A percentile compares a stretch with the other conserved stretches of the same genome.
phyloP scores from a whole-genome alignment of 2,113 vertebrate species.

The Argyrosomus japonicus region DNA sequence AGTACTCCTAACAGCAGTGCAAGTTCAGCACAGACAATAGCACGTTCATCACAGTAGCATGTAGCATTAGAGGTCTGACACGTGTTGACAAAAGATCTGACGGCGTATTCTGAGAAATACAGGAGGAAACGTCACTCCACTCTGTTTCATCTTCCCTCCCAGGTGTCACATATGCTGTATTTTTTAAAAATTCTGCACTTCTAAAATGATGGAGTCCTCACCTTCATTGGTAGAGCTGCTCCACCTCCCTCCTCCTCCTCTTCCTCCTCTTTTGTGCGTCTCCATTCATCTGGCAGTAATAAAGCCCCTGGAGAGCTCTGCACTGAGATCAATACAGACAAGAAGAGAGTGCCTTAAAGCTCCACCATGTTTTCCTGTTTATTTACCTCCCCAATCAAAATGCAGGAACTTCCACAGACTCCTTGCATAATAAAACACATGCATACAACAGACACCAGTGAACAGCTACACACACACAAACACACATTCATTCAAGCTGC shows the following conservation, averaged over 20 bases:
- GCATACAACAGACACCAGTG: background rate
- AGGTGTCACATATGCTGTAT: background rate
- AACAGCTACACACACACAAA: background rate
- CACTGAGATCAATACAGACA: slow-evolving; percentile 25
- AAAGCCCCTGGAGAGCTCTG: slow-evolving; percentile 29
- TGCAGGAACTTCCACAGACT: slow-evolving; percentile 4
- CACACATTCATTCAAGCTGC: background rate
- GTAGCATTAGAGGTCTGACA: background rate
- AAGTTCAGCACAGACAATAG: background rate
- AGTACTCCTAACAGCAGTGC: background rate
- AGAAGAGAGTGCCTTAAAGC: slow-evolving; percentile 21
- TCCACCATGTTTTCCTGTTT: slow-evolving; percentile 23
- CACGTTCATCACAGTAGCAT: background rate
- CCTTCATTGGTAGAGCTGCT: background rate
- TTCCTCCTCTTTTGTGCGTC: background rate
- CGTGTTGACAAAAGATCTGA: slow-evolving; percentile 15
- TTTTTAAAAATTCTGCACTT: slow-evolving; percentile 11
- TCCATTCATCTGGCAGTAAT: slow-evolving; percentile 42
- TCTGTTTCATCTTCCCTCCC: slow-evolving; percentile 16
- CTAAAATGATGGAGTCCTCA: slow-evolving; percentile 1
- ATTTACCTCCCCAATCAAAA: slow-evolving; percentile 39
- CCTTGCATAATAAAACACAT: slow-evolving; percentile 8
- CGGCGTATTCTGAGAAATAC: background rate
- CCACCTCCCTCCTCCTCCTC: background rate
- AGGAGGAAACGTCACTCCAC: background rate